Percentiles rank a stretch among this genome's conserved stretches.
Evolutionary conservation across 2,797 vertebrate species (phyloP).

Genomic region (Malacoctenus gilli): DNA sequence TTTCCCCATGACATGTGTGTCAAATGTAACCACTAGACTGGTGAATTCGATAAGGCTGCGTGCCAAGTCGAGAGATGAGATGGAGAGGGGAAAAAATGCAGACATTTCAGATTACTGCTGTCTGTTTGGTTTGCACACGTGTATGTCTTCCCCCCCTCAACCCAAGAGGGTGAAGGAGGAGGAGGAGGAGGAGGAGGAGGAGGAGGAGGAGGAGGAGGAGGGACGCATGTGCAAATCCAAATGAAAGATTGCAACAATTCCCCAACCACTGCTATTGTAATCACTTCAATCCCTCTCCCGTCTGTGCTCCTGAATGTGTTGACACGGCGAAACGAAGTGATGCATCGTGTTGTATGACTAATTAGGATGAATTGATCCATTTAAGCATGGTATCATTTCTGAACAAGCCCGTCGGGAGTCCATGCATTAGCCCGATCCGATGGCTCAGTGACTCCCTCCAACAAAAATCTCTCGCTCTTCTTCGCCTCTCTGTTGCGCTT

Average conservation of each 20-base stretch:
- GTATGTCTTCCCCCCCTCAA: constrained; percentile 48
- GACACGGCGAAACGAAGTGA: constrained; percentile 70
- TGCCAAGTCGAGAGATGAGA: constrained; percentile 46
- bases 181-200: constrained; percentile 14
- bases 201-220: constrained; percentile 27
- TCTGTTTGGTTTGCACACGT: constrained; percentile 38
- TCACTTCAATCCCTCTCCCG: constrained; percentile 69
- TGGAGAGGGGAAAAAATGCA: constrained; percentile 29
- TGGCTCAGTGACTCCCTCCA: constrained; percentile 67
- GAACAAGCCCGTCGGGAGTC: constrained; percentile 76
- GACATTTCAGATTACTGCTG: constrained; percentile 52
- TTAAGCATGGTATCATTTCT: constrained; percentile 78
- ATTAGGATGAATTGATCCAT: constrained; percentile 81
- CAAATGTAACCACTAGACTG: constrained; percentile 48
- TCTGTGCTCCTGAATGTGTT: constrained; percentile 75
- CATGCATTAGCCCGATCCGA: constrained; percentile 71
- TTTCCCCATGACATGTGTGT: constrained; percentile 53
- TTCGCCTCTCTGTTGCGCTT: constrained; percentile 17
- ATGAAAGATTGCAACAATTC: constrained; percentile 76
- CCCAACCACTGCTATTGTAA: constrained; percentile 66
- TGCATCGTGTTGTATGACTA: constrained; percentile 77
- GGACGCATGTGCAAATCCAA: constrained; percentile 70
- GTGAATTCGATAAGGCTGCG: constrained; percentile 45
- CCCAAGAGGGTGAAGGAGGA: constrained; percentile 23
- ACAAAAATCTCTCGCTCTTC: constrained; percentile 47